Percentiles rank a stretch among this genome's conserved stretches.
Conservation (phyloP, 2,113 vertebrate species). For the Podocnemis expansa region DNA sequence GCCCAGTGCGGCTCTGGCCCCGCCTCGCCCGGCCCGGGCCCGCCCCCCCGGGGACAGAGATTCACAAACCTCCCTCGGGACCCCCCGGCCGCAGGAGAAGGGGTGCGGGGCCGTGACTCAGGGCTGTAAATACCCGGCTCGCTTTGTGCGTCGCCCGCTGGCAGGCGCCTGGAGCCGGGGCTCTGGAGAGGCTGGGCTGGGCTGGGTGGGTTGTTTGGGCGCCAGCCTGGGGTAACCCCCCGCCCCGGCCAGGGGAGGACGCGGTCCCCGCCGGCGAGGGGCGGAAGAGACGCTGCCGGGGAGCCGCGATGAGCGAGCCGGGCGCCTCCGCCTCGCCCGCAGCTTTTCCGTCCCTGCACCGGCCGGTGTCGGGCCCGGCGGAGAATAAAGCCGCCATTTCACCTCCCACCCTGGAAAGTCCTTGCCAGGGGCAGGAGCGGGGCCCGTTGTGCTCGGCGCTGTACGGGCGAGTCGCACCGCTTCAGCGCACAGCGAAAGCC, state of each 20-base stretch:
- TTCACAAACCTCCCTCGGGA: not conserved
- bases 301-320: not conserved
- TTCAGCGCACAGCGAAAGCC: not conserved
- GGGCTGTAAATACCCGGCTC: not conserved
- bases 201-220: not conserved
- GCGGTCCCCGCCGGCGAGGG: no score
- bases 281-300: no score
- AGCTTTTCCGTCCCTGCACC: not conserved
- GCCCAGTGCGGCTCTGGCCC: conserved; percentile 82
- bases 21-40: conserved; percentile 82
- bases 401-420: not conserved
- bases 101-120: no score
- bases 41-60: conserved; percentile 56
- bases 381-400: not conserved
- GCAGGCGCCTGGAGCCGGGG: not conserved
- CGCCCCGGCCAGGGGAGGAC: no score
- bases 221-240: no score
- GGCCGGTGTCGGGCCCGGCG: not conserved
- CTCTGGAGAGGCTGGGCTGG: no score
- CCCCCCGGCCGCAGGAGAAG: not conserved
- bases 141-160: no score
- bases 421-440: not conserved
- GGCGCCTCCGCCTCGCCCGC: not conserved
- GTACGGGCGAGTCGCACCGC: not conserved
- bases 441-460: not conserved